Base-by-base conservation (phyloP, 2,888 invertebrate species). In the Diplazon laetatorius region DNA sequence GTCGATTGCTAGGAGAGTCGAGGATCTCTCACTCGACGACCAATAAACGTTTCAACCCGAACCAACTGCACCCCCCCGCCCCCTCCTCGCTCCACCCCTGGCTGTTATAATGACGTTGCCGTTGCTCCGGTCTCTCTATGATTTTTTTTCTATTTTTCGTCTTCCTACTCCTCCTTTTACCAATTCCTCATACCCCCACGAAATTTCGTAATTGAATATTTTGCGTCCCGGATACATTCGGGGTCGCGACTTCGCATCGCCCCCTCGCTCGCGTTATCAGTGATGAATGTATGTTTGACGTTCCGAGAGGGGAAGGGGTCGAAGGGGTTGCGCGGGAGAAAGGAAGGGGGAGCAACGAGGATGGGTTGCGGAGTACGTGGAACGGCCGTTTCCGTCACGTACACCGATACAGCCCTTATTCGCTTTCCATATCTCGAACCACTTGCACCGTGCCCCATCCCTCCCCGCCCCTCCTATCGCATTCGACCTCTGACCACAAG, bases 201-300 rank as follows among this genome's bases (percentile, higher is more conserved):
- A 42, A 70, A 78, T 70, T 65, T 70, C 60, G 65, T 75, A 78
- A 77, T 78, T 78, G 78, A 78, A 78, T 78, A 74, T 75, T 74
- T 68, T 60, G 71, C 57, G 39, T 65, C 59, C 59, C 39, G 50
- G 52, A 63, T 63, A 76, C 55, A 30, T 20, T 25, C 42, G 70
- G 55, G 70, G 69, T 76, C 70, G 74, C 39, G 42, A 12, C 37
- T 39, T 39, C 22, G 16, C 30, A 35, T 48, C 22, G 16, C 30
- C 14, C 8, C 35, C 22, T 25, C 50, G 48, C 9, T 57, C 74
- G 63, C 65, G 78, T 74, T 78, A 78, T 78, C 78, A 59, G 75
- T 78, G 78, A 78, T 75, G 57, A 63, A 78, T 69, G 78, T 39
- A 60, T 18, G 55, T 50, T 60, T 52, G 66, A 59, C 55, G 55